Evolutionary conservation across 2,888 invertebrate genomes (phyloP), one percentile per base, ranked within the genome.

Genomic region (Acanthosoma haemorrhoidale): DNA sequence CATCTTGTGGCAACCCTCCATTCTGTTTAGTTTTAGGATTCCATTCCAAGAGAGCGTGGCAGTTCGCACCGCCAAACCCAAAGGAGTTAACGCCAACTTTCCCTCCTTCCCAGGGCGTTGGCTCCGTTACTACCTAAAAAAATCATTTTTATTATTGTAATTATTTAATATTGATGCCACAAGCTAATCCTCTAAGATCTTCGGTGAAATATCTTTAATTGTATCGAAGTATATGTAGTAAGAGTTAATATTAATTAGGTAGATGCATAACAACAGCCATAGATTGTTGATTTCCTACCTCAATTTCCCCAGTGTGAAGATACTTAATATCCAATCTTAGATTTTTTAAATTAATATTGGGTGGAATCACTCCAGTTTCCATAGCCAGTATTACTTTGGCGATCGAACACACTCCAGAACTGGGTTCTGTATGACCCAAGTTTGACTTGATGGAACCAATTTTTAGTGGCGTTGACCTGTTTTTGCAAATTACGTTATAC

Each of bases 371-470:
- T 0, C 90, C 89, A 3, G 85, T 86, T 77, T 93, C 90, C 84
- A 94, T 92, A 0, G 91, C 89, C 63, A 94, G 85, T 61, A 92
- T 80, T 67, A 90, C 90, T 83, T 95, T 95, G 0, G 89, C 86
- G 71, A 95, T 79, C 0, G 92, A 90, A 75, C 92, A 92, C 1
- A 94, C 82, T 8, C 94, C 91, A 4, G 92, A 91, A 1, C 87
- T 87, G 0, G 95, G 90, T 78, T 97, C 97, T 0, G 92, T 86
- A 80, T 97, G 97, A 0, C 97, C 97, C 79, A 96, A 84, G 80
- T 96, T 97, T 0, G 95, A 94, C 79, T 97, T 97, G 34, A 95
- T 88, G 0, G 96, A 93, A 1, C 96, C 96, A 71, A 97, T 90
- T 61, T 86, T 81, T 0, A 96, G 83, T 0, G 96, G 90, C 0